Conservation (phyloP, 1,140 invertebrate species). For the Pogonus chalceus region DNA sequence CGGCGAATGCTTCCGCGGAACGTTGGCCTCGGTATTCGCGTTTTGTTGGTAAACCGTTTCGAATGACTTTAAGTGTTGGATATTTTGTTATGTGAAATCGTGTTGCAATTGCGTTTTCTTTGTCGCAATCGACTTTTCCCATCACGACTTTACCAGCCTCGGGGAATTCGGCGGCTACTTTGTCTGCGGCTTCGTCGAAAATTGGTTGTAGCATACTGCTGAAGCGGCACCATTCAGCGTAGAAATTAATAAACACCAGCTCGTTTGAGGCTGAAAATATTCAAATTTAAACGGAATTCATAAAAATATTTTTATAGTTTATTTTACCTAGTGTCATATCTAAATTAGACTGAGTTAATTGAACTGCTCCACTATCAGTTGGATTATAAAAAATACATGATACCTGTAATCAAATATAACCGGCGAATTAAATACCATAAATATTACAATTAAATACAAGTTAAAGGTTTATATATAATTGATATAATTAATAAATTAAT, state of each 20-base stretch:
- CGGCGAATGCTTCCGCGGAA: constrained; percentile 74
- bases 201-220: constrained; percentile 94
- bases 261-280: constrained; percentile 72
- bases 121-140: constrained; percentile 95
- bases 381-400: constrained; percentile 53
- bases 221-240: constrained; percentile 94
- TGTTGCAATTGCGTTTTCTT: constrained; percentile 70
- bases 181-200: constrained; percentile 91
- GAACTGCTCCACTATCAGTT: constrained; percentile 61
- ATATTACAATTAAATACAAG: too few species aligned
- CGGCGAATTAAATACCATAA: too few species aligned
- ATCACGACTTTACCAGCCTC: constrained; percentile 79
- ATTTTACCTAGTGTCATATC: constrained; percentile 70
- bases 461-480: too few species aligned
- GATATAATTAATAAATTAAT: too few species aligned
- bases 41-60: constrained; percentile 88
- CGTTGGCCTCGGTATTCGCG: constrained; percentile 85
- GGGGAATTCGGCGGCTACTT: constrained; percentile 69
- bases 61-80: constrained; percentile 93
- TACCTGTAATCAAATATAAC: constrained; percentile 45
- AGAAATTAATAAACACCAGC: constrained; percentile 96
- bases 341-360: constrained; percentile 67
- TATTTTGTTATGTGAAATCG: constrained; percentile 97
- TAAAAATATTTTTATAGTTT: constrained; percentile 5
- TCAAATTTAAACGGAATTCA: constrained; percentile 10